A percentile compares a stretch with the other conserved stretches of the same genome.
Conservation (phyloP, 2,888 invertebrate species). For the Achlya flavicornis region DNA sequence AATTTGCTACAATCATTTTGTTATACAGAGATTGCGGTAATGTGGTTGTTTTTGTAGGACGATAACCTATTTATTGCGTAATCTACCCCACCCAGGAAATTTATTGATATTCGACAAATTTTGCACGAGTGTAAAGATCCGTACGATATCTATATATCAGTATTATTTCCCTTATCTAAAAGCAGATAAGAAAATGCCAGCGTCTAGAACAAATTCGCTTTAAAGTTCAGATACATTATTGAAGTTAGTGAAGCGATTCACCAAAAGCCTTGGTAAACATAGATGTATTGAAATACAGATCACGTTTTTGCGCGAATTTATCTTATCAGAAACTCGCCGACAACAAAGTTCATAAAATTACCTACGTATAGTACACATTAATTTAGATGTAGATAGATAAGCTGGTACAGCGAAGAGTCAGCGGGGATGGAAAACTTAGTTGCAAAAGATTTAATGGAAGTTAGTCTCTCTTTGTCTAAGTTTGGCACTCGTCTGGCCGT, state of each 20-base stretch:
- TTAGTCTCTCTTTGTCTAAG: conserved; percentile 79
- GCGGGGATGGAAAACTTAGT: conserved; percentile 69
- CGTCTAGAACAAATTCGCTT: neutral
- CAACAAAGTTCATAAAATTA: neutral
- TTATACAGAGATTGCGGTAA: conserved; percentile 5
- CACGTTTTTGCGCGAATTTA: conserved; percentile 17
- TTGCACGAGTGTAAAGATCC: neutral
- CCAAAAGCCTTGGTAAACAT: conserved; percentile 1
- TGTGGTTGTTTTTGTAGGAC: conserved; percentile 30
- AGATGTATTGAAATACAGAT: neutral
- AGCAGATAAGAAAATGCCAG: conserved; percentile 6
- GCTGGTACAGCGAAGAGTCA: conserved; percentile 59
- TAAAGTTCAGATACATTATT: neutral
- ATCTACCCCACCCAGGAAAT: conserved; percentile 27
- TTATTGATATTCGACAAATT: conserved; percentile 7
- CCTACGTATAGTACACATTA: neutral
- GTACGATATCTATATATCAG: neutral
- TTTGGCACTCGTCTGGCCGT: conserved; percentile 74
- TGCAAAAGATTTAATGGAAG: conserved; percentile 83
- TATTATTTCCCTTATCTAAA: neutral
- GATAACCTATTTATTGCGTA: conserved; percentile 36
- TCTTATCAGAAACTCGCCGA: conserved; percentile 19
- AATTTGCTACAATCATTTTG: neutral
- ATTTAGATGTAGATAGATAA: conserved; percentile 32
- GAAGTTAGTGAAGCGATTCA: neutral